Evolutionary conservation across 2,888 invertebrate genomes (phyloP).

Genomic region (Volucella bombylans): DNA sequence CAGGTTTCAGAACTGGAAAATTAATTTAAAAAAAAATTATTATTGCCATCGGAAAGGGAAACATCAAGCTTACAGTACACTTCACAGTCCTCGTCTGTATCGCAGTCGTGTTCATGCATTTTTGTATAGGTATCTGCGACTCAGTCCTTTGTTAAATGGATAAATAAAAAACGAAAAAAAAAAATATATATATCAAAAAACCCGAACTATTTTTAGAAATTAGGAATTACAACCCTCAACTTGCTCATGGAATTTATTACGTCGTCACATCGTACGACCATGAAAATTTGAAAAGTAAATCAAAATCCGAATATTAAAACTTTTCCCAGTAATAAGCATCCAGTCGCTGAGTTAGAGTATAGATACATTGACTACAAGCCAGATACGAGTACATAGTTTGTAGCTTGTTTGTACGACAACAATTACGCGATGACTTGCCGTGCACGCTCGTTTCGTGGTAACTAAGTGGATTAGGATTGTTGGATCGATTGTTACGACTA

Average conservation of each 20-base stretch:
- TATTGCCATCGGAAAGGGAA: slow-evolving; percentile 19
- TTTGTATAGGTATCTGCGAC: slow-evolving; percentile 63
- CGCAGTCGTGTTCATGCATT: slow-evolving; percentile 80
- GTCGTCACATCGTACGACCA: slow-evolving; percentile 56
- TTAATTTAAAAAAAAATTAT: not conserved
- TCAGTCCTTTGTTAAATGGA: slow-evolving; percentile 34
- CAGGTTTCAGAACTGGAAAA: slow-evolving; percentile 80
- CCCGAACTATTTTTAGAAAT: slow-evolving; percentile 64
- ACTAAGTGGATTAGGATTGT: slow-evolving; percentile 70
- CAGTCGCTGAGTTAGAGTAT: slow-evolving; percentile 25
- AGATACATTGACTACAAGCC: slow-evolving; percentile 53
- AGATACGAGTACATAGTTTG: slow-evolving; percentile 28
- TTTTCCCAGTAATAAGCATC: slow-evolving; percentile 52
- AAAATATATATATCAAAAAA: not conserved
- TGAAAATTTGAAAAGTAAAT: slow-evolving; percentile 20
- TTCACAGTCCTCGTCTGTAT: slow-evolving; percentile 82
- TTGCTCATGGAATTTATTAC: slow-evolving; percentile 49
- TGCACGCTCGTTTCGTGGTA: slow-evolving; percentile 49
- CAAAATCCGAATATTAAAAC: slow-evolving; percentile 39
- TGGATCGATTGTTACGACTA: slow-evolving; percentile 63
- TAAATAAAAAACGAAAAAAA: slow-evolving; percentile 8
- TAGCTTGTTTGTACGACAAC: slow-evolving; percentile 17
- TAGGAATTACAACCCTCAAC: slow-evolving; percentile 46
- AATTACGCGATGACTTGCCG: slow-evolving; percentile 13
- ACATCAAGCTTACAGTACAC: slow-evolving; percentile 81